Base-by-base conservation (phyloP, 2,888 invertebrate genomes). In the Drosophila paucipuncta region DNA sequence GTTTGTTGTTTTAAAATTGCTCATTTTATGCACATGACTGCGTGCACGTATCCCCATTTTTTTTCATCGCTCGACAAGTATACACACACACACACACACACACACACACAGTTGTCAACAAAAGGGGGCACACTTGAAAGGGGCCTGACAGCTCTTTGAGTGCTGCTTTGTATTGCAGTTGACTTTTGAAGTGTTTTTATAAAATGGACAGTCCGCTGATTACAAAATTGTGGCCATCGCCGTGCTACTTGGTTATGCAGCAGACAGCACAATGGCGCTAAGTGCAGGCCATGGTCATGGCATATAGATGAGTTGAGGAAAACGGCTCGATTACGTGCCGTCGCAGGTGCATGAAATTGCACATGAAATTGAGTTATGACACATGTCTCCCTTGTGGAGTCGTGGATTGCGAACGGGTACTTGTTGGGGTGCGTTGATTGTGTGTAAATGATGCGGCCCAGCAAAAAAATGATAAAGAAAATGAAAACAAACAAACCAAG, bases 261-360 rank as follows among this genome's bases (percentile, higher is more conserved):
- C 53, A 63, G 64, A 67, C 88, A 72, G 58, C 71, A 67, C 73
- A 74, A 89, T 75, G 82, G 71, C 69, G 90, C 76, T 68, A 89
- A 89, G 85, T 89, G 78, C 63, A 64, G 70, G 64, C 65, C 62
- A 72, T 58, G 62, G 55, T 33, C 60, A 31, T 53, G 68, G 60
- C 78, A 68, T 79, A 73, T 67, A 73, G 78, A 79, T 74, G 78
- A 70, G 71, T 60, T 69, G 78, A 41, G 65, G 59, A 58, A 65
- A 49, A 54, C 43, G 53, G 67, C 66, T 70, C 72, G 61, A 66
- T 67, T 85, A 90, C 91, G 91, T 88, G 87, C 61, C 69, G 70
- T 55, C 89, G 73, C 80, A 84, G 87, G 78, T 86, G 87, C 87
- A 90, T 88, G 89, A 88, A 87, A 87, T 87, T 87, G 89, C 89